Percentiles rank a stretch among this genome's conserved stretches.
phyloP scores from a whole-genome alignment of 2,888 invertebrate species.

The Cephus nigrinus region DNA sequence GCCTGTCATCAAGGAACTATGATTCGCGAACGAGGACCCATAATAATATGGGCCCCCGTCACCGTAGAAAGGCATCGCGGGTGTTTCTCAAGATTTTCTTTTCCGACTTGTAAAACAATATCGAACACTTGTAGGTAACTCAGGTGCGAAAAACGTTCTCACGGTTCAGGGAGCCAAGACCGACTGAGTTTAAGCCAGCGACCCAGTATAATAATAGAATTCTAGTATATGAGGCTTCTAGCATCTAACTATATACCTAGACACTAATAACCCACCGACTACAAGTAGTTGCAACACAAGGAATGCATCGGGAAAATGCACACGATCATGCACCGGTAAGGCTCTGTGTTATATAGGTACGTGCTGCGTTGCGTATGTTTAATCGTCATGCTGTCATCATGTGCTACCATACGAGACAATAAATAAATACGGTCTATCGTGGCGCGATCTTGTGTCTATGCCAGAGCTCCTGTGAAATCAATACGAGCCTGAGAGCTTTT shows the following conservation, averaged over 20 bases:
- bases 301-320: constrained; percentile 19
- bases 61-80: constrained; percentile 60
- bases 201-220: constrained; percentile 63
- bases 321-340: constrained; percentile 15
- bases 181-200: constrained; percentile 65
- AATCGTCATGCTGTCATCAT: constrained; percentile 20
- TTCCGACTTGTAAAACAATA: neutral
- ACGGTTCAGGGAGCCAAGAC: constrained; percentile 65
- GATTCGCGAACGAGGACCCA: constrained; percentile 56
- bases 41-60: constrained; percentile 57
- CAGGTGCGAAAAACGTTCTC: constrained; percentile 60
- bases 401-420: constrained; percentile 14
- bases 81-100: constrained; percentile 7
- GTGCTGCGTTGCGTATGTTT: constrained; percentile 3
- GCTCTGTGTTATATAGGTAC: constrained; percentile 10
- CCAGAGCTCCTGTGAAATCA: constrained; percentile 3
- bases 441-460: neutral
- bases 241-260: constrained; percentile 55
- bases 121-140: constrained; percentile 16
- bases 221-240: constrained; percentile 61
- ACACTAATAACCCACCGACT: constrained; percentile 46
- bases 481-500: neutral
- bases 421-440: constrained; percentile 1
- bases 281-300: constrained; percentile 36
- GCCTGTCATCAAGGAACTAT: constrained; percentile 64